Evolutionary conservation across 2,797 vertebrate species (phyloP).

Genomic region (Chromis chromis): DNA sequence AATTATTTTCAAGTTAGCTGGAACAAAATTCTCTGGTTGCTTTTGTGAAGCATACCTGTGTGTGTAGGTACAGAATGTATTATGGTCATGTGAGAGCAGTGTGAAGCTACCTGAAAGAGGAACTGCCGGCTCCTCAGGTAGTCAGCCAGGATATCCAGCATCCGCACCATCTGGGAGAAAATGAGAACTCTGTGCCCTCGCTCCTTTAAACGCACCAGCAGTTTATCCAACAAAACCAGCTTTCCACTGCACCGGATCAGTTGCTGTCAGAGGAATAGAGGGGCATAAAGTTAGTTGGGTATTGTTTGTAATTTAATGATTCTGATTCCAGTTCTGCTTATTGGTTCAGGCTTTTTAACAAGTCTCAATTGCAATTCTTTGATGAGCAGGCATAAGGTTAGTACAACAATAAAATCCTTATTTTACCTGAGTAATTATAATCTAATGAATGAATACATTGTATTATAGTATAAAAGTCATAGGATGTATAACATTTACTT

Average conservation of each 20-base stretch:
- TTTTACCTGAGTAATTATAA: too few species aligned
- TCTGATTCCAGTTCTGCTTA: too few species aligned
- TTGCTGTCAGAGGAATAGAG: constrained; percentile 81
- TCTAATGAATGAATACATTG: too few species aligned
- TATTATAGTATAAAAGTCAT: too few species aligned
- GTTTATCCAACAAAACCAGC: constrained; percentile 96
- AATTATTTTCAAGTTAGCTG: too few species aligned
- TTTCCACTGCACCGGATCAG: constrained; percentile 98
- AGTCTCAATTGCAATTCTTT: too few species aligned
- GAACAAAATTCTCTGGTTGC: too few species aligned
- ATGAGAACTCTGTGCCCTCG: constrained; percentile 97
- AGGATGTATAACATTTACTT: too few species aligned
- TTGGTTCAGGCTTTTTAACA: too few species aligned
- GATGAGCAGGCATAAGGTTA: too few species aligned
- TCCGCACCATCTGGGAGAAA: constrained; percentile 99
- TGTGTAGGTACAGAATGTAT: not conserved
- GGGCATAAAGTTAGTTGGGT: not conserved
- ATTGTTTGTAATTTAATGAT: too few species aligned
- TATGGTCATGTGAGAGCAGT: not conserved
- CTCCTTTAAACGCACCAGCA: constrained; percentile 94
- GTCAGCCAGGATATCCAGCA: constrained; percentile 98
- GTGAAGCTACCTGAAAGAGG: constrained; percentile 90
- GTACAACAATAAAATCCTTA: too few species aligned
- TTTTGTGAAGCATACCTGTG: not conserved
- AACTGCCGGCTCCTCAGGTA: constrained; percentile 96